Conservation (phyloP, 1,140 invertebrate genomes). For the Leptinotarsa texana region DNA sequence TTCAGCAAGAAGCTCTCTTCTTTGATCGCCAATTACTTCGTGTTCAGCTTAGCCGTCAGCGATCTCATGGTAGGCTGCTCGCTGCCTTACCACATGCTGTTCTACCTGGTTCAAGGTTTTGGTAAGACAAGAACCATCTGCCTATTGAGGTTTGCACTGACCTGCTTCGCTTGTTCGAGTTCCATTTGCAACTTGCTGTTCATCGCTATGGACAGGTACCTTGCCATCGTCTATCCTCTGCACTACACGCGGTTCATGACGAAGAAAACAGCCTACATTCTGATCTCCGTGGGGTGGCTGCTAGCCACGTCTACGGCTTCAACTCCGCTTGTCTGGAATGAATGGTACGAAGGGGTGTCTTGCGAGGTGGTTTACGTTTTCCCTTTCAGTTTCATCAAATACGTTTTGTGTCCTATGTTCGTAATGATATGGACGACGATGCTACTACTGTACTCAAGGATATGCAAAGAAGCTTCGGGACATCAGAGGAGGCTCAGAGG, state of each 20-base stretch:
- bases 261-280: constrained; percentile 61
- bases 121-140: constrained; percentile 64
- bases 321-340: constrained; percentile 74
- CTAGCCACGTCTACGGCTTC: constrained; percentile 65
- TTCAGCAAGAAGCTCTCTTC: constrained; percentile 66
- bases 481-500: constrained; percentile 69
- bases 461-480: constrained; percentile 71
- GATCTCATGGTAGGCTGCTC: constrained; percentile 74
- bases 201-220: constrained; percentile 81
- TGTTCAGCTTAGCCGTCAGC: constrained; percentile 73
- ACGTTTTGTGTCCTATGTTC: constrained; percentile 70
- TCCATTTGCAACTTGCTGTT: constrained; percentile 81
- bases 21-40: constrained; percentile 72
- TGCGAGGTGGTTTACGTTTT: constrained; percentile 53
- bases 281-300: constrained; percentile 68
- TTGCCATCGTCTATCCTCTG: constrained; percentile 81
- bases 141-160: constrained; percentile 70
- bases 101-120: constrained; percentile 65
- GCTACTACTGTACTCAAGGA: constrained; percentile 73
- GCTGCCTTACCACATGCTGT: constrained; percentile 73
- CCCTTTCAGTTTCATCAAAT: constrained; percentile 65
- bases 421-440: constrained; percentile 71
- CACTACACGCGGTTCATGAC: constrained; percentile 73
- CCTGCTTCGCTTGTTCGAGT: constrained; percentile 71
- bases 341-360: constrained; percentile 57